Evolutionary conservation across 2,888 invertebrate species (phyloP).

Genomic region (Dryobotodes eremita): DNA sequence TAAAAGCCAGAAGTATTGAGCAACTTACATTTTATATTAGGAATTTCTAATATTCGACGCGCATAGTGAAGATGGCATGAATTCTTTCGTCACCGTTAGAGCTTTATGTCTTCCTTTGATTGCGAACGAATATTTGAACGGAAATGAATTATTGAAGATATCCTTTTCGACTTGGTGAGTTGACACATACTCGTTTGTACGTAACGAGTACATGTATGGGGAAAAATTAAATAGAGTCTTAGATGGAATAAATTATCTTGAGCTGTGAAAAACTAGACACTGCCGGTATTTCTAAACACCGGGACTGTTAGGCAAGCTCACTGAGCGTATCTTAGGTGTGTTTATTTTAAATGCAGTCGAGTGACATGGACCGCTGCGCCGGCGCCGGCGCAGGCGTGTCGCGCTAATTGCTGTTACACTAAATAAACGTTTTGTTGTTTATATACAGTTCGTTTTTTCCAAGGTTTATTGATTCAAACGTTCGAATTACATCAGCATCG

Average conservation of each 20-base stretch:
- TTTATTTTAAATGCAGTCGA: constrained; percentile 61
- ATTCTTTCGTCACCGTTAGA: constrained; percentile 59
- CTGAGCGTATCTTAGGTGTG: constrained; percentile 58
- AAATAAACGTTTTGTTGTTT: constrained; percentile 72
- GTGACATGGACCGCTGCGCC: constrained; percentile 66
- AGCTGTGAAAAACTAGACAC: constrained; percentile 56
- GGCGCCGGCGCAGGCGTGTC: constrained; percentile 72
- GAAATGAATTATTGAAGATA: constrained; percentile 50
- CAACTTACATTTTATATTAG: constrained; percentile 56
- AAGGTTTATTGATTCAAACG: constrained; percentile 66
- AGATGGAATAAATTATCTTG: constrained; percentile 49
- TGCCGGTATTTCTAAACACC: constrained; percentile 54
- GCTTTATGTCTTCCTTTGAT: constrained; percentile 60
- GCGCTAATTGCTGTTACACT: constrained; percentile 72
- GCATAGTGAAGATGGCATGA: constrained; percentile 39
- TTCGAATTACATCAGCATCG: constrained; percentile 59
- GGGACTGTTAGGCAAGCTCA: constrained; percentile 58
- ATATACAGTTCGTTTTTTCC: constrained; percentile 74
- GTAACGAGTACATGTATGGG: constrained; percentile 37
- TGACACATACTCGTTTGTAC: constrained; percentile 17
- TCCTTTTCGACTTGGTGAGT: constrained; percentile 40
- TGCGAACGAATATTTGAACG: constrained; percentile 55
- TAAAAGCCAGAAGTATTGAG: constrained; percentile 44
- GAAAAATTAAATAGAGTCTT: constrained; percentile 22
- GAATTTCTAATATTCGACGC: constrained; percentile 62